Evolutionary conservation across 2,113 vertebrate species (phyloP).

Genomic region (Acanthisitta chloris): DNA sequence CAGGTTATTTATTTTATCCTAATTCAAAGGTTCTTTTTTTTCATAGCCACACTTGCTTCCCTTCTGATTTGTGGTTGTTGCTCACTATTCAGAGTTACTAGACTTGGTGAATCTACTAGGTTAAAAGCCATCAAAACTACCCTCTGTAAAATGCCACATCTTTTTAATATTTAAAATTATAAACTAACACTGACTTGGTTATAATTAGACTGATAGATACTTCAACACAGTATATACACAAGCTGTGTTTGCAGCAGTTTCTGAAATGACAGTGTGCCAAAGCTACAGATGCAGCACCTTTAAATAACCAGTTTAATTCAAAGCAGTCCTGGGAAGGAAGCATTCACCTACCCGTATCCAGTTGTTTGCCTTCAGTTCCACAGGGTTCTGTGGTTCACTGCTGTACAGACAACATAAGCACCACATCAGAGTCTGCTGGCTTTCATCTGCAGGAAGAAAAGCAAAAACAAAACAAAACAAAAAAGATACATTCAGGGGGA

Average conservation of each 20-base stretch:
- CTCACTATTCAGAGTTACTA: background rate
- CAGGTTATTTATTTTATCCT: background rate
- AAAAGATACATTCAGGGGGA: background rate
- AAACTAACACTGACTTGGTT: background rate
- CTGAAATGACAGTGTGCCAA: background rate
- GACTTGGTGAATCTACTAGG: background rate
- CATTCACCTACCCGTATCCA: constrained; percentile 84
- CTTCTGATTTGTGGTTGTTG: background rate
- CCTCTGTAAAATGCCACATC: background rate
- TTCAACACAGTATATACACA: background rate
- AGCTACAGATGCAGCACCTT: constrained; percentile 3
- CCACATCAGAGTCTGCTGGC: constrained; percentile 80
- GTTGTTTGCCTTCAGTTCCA: constrained; percentile 86
- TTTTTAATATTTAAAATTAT: constrained; percentile 7
- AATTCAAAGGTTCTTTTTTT: background rate
- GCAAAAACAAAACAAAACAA: too few species aligned
- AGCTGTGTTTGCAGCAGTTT: background rate
- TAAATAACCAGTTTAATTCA: constrained; percentile 52
- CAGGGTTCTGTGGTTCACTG: constrained; percentile 78
- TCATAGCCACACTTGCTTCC: background rate
- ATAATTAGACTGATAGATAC: background rate
- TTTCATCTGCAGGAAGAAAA: constrained; percentile 76
- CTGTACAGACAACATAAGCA: constrained; percentile 88
- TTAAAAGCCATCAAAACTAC: background rate
- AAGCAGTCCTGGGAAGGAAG: constrained; percentile 23